A percentile compares a stretch with the other conserved stretches of the same genome.
Evolutionary conservation across 2,113 vertebrate species (phyloP).

Genomic region (Myrmophylax atrothorax): DNA sequence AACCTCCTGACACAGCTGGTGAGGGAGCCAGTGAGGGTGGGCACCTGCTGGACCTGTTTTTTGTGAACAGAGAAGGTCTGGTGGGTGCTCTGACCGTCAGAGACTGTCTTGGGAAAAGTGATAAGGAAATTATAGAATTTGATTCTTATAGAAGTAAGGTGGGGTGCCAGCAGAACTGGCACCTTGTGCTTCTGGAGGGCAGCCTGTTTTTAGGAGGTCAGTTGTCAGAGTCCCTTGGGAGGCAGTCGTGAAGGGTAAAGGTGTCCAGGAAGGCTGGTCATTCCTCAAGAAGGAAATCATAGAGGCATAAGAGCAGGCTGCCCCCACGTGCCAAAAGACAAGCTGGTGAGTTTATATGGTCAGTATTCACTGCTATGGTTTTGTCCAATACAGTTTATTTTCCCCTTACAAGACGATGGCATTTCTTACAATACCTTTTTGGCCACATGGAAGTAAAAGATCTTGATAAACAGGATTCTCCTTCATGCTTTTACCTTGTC

Average conservation of each 20-base stretch:
- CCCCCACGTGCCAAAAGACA: not conserved
- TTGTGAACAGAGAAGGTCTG: not conserved
- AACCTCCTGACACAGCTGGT: not conserved
- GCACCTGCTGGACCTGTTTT: too few relatives aligned
- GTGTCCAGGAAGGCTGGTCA: not conserved
- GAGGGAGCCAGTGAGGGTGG: not conserved
- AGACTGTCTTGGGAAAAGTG: not conserved
- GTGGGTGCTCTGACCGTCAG: not conserved
- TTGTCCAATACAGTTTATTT: not conserved
- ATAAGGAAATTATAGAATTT: rapidly evolving
- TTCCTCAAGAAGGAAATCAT: not conserved
- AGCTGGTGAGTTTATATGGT: not conserved
- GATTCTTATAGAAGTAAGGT: not conserved
- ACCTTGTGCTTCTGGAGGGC: not conserved
- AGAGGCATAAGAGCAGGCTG: not conserved
- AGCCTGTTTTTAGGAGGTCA: not conserved
- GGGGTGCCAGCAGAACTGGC: not conserved
- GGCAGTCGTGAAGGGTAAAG: not conserved
- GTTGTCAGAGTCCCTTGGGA: not conserved
- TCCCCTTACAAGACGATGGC: not conserved
- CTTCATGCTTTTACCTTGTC: not conserved
- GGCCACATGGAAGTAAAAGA: not conserved
- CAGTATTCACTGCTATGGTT: not conserved
- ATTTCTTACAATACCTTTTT: not conserved
- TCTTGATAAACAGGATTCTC: not conserved